Evolutionary conservation across 2,113 vertebrate genomes (phyloP), one percentile per base, ranked within the genome.

Genomic region (Calyptommatus sinebrachiatus): DNA sequence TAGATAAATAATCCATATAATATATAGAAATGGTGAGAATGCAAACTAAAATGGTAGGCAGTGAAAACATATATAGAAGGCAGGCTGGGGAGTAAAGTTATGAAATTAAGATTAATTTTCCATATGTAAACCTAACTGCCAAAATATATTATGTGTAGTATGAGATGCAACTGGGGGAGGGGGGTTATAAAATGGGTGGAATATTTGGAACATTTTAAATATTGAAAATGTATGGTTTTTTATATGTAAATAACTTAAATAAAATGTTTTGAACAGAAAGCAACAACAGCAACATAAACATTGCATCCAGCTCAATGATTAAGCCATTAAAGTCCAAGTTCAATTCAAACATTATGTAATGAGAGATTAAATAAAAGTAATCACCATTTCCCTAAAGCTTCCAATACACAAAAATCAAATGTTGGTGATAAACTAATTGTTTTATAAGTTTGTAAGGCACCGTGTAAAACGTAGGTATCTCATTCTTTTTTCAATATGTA

Each of bases 351-450:
- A 35, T 61, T 26, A 35, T 53, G 21, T 5, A 8, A 8, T 22
- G 29, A 77, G n/a, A 79, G 66, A 11, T 63, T 84, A 80, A 12
- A 79, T 18, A n/a, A 35, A 22, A 77, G 46, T 29, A n/a, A 41
- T 1, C 41, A 29, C 1, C 46, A 31, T 28, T 77, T 67, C 8
- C 45, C 41, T 63, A 24, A 11, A 18, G 29, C 53, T 78, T 31
- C 35, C 50, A 61, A 16, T 4, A 20, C 16, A 28, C 14, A 24
- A 28, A 12, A 10, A 2, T 9, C 76, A 85, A 86, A 81, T 22
- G 0, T 0, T 50, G 45, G 18, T 26, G 73, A 24, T 66, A 85
- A 78, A 78, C 22, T 18, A 65, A 0, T 7, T 72, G 57, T 11
- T 75, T 0, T 0, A 74, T 62, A 71, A 35, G 20, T 57, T 88